These are phyloP conservation scores for Phallusia fumigata DNA, from an alignment of 23 tunicate genomes.

Conservation along the genomic window DNA sequence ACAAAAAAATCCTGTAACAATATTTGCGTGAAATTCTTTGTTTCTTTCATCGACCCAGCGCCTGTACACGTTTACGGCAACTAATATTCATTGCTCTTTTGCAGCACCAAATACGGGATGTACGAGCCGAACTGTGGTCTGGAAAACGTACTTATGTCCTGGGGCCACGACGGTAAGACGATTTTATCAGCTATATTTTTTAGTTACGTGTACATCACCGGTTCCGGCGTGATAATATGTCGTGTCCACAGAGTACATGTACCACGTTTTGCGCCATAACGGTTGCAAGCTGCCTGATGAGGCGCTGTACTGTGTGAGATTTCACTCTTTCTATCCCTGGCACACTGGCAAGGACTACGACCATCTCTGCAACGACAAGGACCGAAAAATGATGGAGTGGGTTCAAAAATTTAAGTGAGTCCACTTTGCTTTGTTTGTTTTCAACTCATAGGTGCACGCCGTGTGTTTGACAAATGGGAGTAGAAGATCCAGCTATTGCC, in stretches of 20 bases:
- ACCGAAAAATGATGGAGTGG: constrained; percentile 73
- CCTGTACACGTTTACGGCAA: neutral
- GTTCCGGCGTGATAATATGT: neutral
- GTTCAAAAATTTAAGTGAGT: constrained; percentile 84
- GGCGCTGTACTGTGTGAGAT: constrained; percentile 79
- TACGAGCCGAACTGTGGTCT: constrained; percentile 91
- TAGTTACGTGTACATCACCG: neutral
- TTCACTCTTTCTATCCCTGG: constrained; percentile 97
- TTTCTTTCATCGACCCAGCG: too few relatives aligned
- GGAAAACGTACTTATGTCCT: constrained; percentile 76
- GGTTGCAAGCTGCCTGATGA: constrained; percentile 73
- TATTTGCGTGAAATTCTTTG: too few relatives aligned
- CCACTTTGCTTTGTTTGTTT: neutral
- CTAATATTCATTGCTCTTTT: neutral
- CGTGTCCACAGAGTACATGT: constrained; percentile 72
- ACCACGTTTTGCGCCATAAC: constrained; percentile 84
- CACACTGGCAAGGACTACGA: constrained; percentile 92
- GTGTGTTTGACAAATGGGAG: too few relatives aligned
- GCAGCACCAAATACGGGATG: constrained; percentile 94
- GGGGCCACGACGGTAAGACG: constrained; percentile 97
- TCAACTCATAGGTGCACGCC: too few relatives aligned
- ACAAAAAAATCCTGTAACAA: too few relatives aligned
- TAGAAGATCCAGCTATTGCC: too few relatives aligned
- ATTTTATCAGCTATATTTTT: too few relatives aligned
- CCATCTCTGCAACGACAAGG: constrained; percentile 73